Evolutionary conservation across 1,140 invertebrate species (phyloP), one percentile per base, ranked within the genome.

Genomic region (Drosophila biarmipes): DNA sequence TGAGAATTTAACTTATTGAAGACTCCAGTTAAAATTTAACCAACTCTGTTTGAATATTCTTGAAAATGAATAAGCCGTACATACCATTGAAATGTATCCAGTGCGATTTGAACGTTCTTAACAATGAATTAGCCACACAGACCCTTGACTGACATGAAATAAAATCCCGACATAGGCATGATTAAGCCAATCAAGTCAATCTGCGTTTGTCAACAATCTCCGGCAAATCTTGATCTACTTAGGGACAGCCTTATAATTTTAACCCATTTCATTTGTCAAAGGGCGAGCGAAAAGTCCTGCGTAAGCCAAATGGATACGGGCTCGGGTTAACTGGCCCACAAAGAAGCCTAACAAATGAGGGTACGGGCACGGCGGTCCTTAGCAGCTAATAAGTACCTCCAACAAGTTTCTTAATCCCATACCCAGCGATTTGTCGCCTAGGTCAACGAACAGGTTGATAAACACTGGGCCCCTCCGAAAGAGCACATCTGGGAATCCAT

Each of bases 401-500:
- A 72, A 72, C 67, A 72, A 73, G 68, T 51, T 59, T 72, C 68
- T 51, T 59, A 59, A 58, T 72, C 68, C 67, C 54, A 43, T 35
- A 59, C 54, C 55, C 54, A 71, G 49, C 63, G 48, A 27, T 55
- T 69, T 37, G 1, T 1, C 10, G 35, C 21, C 43, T 34, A 49
- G 73, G 78, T 80, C 78, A 80, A 73, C 63, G 78, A 45, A 58
- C 73, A 49, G 24, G 52, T 78, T 55, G 48, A 55, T 67, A 35
- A 52, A 29, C 45, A 63, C 45, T 12, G 63, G 34, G 27, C 15
- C 55, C 27, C 6, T 24, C 19, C 6, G 19, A 2, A 54, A 54
- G 15, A 38, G 21, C 12, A 14, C 17, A 37, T 10, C 34, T 68
- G n/a, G 24, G 35, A 17, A 69, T 55, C 34, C 63, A 46, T 68